Conservation (phyloP, 2,888 invertebrate genomes). For the Dusona sp. region DNA sequence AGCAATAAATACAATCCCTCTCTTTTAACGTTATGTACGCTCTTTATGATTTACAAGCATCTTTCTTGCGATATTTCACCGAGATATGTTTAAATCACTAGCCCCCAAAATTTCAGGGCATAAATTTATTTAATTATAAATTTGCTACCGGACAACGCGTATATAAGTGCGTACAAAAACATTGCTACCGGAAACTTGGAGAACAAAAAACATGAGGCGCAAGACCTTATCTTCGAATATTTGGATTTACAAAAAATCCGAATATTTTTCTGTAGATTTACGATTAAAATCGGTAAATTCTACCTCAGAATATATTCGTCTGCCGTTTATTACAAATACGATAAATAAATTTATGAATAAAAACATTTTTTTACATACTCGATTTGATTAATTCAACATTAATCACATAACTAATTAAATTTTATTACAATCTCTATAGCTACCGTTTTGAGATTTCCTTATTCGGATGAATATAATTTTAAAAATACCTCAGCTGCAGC, state of each 20-base stretch:
- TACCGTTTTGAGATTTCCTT: background rate
- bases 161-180: background rate
- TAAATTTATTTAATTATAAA: slow-evolving; percentile 53
- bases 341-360: background rate
- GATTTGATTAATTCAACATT: background rate
- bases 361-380: background rate
- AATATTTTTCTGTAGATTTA: background rate
- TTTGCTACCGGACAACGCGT: slow-evolving; percentile 50
- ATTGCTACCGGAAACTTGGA: background rate
- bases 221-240: background rate
- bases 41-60: slow-evolving; percentile 56
- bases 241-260: background rate
- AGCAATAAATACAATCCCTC: slow-evolving; percentile 65
- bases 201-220: background rate
- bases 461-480: background rate
- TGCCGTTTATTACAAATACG: background rate
- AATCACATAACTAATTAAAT: background rate
- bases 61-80: slow-evolving; percentile 51
- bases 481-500: slow-evolving; percentile 12
- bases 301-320: background rate
- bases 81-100: slow-evolving; percentile 51
- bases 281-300: background rate
- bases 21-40: slow-evolving; percentile 46
- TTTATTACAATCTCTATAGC: background rate
- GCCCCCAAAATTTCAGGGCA: slow-evolving; percentile 28